Evolutionary conservation across 2,113 vertebrate species (phyloP).

Genomic region (Seriola rivoliana): DNA sequence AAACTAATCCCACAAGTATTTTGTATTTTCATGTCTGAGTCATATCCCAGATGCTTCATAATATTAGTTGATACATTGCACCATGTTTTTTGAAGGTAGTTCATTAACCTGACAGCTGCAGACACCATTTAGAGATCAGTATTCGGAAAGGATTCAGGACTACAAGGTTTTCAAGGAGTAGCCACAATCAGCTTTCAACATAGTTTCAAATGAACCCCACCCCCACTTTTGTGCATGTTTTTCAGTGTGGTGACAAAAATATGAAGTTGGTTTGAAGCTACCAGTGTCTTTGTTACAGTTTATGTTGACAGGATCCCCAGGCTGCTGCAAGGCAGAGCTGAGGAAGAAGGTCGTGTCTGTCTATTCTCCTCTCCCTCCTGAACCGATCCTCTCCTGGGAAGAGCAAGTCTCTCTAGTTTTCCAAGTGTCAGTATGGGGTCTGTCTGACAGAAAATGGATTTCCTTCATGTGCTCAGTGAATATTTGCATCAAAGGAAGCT

Average conservation of each 20-base stretch:
- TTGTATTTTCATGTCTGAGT: background rate
- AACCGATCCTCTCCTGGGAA: slow-evolving; percentile 47
- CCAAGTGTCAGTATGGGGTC: slow-evolving; percentile 47
- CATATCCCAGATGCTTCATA: slow-evolving; percentile 14
- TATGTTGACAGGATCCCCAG: slow-evolving; percentile 57
- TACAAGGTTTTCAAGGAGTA: slow-evolving; percentile 17
- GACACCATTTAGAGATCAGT: background rate
- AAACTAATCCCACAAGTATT: slow-evolving; percentile 12
- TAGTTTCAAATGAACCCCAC: slow-evolving; percentile 8
- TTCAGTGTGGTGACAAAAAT: slow-evolving; percentile 34
- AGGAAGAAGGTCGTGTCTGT: slow-evolving; percentile 61
- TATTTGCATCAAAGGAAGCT: slow-evolving; percentile 65
- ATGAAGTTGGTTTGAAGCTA: slow-evolving; percentile 43
- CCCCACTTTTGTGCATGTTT: slow-evolving; percentile 29
- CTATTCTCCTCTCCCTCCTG: slow-evolving; percentile 39
- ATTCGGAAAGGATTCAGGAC: slow-evolving; percentile 18
- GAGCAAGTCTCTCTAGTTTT: slow-evolving; percentile 44
- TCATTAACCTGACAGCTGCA: slow-evolving; percentile 29
- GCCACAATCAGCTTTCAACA: background rate
- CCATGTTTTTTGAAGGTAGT: slow-evolving; percentile 3
- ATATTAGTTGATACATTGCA: slow-evolving; percentile 2
- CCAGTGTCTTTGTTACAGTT: slow-evolving; percentile 50
- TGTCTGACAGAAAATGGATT: slow-evolving; percentile 57
- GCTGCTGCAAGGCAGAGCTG: slow-evolving; percentile 27
- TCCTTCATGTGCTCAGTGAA: slow-evolving; percentile 59